Conservation (phyloP, 2,113 vertebrate genomes). For the Vimba vimba region DNA sequence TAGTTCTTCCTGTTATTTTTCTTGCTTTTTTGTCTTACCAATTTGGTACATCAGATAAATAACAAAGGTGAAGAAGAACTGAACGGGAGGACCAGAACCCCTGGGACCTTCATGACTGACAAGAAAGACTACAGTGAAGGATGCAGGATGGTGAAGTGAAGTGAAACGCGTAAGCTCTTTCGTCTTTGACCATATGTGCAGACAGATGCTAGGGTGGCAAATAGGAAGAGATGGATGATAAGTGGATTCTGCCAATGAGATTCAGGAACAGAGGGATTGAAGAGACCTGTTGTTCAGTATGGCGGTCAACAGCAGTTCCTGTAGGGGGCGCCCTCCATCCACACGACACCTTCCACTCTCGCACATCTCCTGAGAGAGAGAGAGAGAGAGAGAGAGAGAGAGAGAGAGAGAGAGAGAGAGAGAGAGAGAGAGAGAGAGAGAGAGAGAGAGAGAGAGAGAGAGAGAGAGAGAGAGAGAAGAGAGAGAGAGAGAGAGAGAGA, state of each 20-base stretch:
- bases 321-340: conserved; percentile 68
- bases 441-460: too few relatives aligned
- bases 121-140: conserved; percentile 35
- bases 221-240: conserved; percentile 1
- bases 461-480: too few relatives aligned
- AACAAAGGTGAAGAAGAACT: background rate
- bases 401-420: too few relatives aligned
- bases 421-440: too few relatives aligned
- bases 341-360: conserved; percentile 68
- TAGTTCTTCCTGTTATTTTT: background rate
- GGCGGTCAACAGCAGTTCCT: conserved; percentile 81
- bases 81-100: background rate
- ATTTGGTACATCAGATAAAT: background rate
- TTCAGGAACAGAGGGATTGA: conserved; percentile 16
- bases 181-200: background rate
- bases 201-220: background rate
- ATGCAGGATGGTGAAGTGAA: conserved; percentile 52
- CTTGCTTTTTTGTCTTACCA: background rate
- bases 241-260: conserved; percentile 28
- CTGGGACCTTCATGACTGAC: background rate
- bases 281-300: conserved; percentile 78
- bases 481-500: too few relatives aligned
- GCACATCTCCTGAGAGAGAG: conserved; percentile 79
- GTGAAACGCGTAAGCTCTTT: background rate
- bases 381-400: conserved; percentile 19